A percentile compares a stretch with the other conserved stretches of the same genome.
Conservation (phyloP, 2,113 vertebrate genomes). For the Peromyscus leucopus region DNA sequence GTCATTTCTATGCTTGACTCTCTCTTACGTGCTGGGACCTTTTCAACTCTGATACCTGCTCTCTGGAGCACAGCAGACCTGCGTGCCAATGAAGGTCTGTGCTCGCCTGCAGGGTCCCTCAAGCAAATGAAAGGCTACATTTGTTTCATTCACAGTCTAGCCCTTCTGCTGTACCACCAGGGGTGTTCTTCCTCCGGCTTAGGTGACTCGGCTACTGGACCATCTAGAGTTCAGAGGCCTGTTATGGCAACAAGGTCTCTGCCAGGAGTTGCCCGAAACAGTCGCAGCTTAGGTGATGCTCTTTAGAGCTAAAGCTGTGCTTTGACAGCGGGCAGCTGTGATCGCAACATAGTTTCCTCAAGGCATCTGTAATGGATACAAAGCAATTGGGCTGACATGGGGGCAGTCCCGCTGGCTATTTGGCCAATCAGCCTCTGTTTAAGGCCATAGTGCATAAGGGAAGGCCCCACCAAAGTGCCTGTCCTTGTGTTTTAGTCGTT, state of each 20-base stretch:
- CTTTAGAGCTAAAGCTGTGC: background rate
- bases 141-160: background rate
- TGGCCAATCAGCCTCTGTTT: background rate
- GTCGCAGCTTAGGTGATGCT: background rate
- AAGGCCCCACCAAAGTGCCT: background rate
- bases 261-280: background rate
- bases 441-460: background rate
- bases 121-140: background rate
- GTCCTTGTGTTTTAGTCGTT: background rate
- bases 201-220: background rate
- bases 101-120: background rate
- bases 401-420: background rate
- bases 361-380: background rate
- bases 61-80: background rate
- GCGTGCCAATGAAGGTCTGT: background rate
- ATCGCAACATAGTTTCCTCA: background rate
- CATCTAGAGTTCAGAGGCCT: background rate
- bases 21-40: background rate
- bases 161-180: background rate
- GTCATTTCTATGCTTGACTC: background rate
- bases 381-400: background rate
- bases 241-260: background rate
- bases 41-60: background rate
- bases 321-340: background rate
- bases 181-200: background rate